Conservation (phyloP, 2,797 vertebrate genomes). For the Pteronotus mesoamericanus region DNA sequence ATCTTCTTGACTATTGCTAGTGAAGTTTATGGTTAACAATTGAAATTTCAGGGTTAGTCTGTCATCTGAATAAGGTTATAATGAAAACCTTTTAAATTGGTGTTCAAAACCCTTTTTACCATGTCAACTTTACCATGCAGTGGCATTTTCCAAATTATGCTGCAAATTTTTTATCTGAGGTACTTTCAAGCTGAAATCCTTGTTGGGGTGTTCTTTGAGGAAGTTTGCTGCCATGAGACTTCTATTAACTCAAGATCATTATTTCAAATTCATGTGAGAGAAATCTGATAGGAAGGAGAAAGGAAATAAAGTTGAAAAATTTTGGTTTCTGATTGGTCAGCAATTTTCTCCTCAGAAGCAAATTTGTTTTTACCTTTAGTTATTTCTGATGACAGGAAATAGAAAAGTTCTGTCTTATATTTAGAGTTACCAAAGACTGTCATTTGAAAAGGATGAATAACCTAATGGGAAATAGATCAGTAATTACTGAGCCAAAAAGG, state of each 20-base stretch:
- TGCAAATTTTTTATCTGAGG: background rate
- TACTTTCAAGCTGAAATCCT: background rate
- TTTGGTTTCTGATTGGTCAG: background rate
- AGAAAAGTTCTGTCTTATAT: background rate
- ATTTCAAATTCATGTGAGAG: conserved; percentile 8
- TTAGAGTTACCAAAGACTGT: background rate
- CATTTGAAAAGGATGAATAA: background rate
- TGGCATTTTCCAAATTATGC: background rate
- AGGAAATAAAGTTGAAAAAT: background rate
- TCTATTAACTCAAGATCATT: background rate
- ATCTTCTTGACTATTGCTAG: conserved; percentile 32
- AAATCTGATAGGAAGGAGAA: background rate
- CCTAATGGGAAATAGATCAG: background rate
- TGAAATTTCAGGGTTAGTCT: background rate
- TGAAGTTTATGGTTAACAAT: conserved; percentile 36
- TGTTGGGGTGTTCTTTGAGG: background rate
- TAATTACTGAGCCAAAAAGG: background rate
- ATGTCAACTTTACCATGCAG: background rate
- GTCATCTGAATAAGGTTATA: conserved; percentile 10
- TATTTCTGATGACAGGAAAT: background rate
- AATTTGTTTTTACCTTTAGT: background rate
- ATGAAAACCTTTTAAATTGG: background rate
- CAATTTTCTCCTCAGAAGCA: conserved; percentile 6
- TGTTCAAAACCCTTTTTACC: background rate
- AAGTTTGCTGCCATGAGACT: background rate